phyloP scores from a whole-genome alignment of 2,888 invertebrate species.

The Dolomedes plantarius region DNA sequence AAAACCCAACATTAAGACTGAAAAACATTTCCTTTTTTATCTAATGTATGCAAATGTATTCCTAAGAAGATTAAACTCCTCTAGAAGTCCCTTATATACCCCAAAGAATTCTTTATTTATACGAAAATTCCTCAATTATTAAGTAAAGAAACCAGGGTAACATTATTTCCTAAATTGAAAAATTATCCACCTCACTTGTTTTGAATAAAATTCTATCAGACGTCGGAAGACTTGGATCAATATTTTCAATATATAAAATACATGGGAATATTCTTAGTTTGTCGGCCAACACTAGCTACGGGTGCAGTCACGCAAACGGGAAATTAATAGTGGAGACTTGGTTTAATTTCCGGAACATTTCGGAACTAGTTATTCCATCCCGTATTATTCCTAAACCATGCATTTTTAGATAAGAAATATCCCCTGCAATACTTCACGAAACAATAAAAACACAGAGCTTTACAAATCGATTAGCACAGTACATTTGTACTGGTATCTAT shows the following conservation, averaged over 20 bases:
- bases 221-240: background rate
- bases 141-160: background rate
- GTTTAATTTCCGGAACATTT: conserved; percentile 9
- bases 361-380: background rate
- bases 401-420: too few relatives aligned
- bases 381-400: background rate
- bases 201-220: background rate
- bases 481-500: too few relatives aligned
- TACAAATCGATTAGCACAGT: too few relatives aligned
- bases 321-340: background rate
- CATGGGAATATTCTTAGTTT: background rate
- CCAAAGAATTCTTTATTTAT: background rate
- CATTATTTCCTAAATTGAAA: conserved; percentile 10
- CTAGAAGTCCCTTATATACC: too few relatives aligned
- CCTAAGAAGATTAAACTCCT: too few relatives aligned
- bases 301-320: background rate
- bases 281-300: background rate
- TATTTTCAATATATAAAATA: conserved; percentile 1
- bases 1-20: too few relatives aligned
- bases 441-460: too few relatives aligned
- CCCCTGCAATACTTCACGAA: too few relatives aligned
- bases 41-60: too few relatives aligned
- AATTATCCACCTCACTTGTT: background rate
- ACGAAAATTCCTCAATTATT: background rate
- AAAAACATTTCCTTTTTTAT: too few relatives aligned